These are phyloP conservation scores for Rostratula benghalensis DNA, from an alignment of 2,113 vertebrate species.

Conservation along the genomic window DNA sequence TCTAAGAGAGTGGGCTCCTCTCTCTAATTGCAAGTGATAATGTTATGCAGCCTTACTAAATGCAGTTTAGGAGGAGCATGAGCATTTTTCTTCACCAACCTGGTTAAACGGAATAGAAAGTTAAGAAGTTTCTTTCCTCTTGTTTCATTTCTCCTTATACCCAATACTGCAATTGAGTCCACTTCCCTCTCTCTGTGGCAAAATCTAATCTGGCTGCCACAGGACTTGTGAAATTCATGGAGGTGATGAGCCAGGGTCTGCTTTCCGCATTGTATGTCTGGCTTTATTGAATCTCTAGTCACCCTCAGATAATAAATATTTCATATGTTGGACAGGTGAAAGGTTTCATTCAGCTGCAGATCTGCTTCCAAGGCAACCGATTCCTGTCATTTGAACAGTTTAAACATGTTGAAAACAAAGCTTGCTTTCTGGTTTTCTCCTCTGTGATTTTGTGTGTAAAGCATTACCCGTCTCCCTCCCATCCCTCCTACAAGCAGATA, in stretches of 20 bases:
- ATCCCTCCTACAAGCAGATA: conserved; percentile 27
- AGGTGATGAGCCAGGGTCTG: not conserved
- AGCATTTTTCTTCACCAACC: not conserved
- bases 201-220: conserved; percentile 36
- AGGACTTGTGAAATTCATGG: conserved; percentile 5
- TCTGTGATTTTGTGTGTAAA: not conserved
- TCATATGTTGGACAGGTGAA: conserved; percentile 57
- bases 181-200: not conserved
- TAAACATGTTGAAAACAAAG: conserved; percentile 46
- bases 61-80: not conserved
- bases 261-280: not conserved
- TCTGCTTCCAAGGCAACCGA: conserved; percentile 49
- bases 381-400: conserved; percentile 33
- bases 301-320: conserved; percentile 58
- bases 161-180: not conserved
- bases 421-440: conserved; percentile 2
- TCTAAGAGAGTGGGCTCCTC: not conserved
- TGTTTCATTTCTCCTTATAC: not conserved
- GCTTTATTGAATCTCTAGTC: conserved; percentile 41
- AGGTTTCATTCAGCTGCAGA: conserved; percentile 50
- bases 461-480: not conserved
- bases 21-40: not conserved
- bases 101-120: not conserved
- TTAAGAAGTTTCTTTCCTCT: not conserved
- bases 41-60: not conserved